Evolutionary conservation across 2,797 vertebrate species (phyloP).

Genomic region (Sebastes minor): DNA sequence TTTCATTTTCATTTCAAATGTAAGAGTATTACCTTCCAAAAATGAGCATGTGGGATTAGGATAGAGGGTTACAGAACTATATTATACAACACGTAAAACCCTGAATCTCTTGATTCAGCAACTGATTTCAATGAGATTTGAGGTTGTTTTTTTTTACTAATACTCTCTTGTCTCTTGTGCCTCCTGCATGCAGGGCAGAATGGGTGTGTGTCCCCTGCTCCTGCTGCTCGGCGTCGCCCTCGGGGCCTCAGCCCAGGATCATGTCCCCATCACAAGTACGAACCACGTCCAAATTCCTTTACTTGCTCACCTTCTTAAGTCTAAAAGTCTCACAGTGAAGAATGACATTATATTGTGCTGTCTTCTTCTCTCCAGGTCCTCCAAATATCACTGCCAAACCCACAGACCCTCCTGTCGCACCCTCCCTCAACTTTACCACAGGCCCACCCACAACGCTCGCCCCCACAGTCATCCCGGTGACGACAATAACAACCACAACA

Average conservation of each 20-base stretch:
- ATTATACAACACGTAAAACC: slow-evolving; percentile 13
- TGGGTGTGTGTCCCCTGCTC: slow-evolving; percentile 85
- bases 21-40: slow-evolving; percentile 7
- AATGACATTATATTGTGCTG: background rate
- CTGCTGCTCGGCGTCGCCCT: slow-evolving; percentile 78
- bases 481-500: background rate
- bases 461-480: background rate
- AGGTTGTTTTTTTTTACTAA: slow-evolving; percentile 16
- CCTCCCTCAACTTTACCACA: slow-evolving; percentile 35
- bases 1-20: slow-evolving; percentile 14
- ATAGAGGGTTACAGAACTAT: slow-evolving; percentile 3
- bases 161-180: background rate
- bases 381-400: slow-evolving; percentile 55
- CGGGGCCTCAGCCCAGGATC: slow-evolving; percentile 70
- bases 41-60: slow-evolving; percentile 31
- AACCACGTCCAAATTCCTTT: background rate
- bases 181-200: slow-evolving; percentile 78
- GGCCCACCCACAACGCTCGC: slow-evolving; percentile 13
- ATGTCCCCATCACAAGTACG: slow-evolving; percentile 63
- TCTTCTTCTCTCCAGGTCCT: slow-evolving; percentile 52
- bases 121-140: slow-evolving; percentile 9
- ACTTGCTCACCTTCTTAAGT: background rate
- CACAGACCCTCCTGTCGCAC: slow-evolving; percentile 35
- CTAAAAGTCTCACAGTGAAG: background rate
- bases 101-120: background rate